Evolutionary conservation across 1,140 invertebrate genomes (phyloP), one percentile per base, ranked within the genome.

Genomic region (Microplitis demolitor): DNA sequence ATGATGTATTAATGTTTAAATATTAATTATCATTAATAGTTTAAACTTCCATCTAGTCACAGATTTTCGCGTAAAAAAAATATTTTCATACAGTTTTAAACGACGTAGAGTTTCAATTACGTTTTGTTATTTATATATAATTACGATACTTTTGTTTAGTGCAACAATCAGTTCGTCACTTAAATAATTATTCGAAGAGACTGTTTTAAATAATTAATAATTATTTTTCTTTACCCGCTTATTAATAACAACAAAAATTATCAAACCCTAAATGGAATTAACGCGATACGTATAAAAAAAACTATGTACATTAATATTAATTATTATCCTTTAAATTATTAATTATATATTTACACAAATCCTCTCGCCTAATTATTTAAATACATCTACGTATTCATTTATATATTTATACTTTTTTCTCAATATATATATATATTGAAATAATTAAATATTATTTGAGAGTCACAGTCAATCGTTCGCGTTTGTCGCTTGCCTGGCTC

Each of bases 231-330:
- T 69, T 8, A 39, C 53, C 53, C 53, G 53, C 53, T 69, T 69
- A 60, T 37, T 50, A 69, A 61, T 61, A 60, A 53, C n/a, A 61
- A 63, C 16, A 53, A 53, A 24, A 24, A 24, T 24, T 24, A 56
- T 39, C 61, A 24, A 24, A 45, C 60, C 69, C 64, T 45, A 45
- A 56, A 54, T 66, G 39, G 51, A 71, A 56, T 63, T 71, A 64
- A 51, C 69, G 62, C 69, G 69, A 66, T 71, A 71, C 69, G 69
- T 71, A 71, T 71, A 71, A 71, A 71, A 45, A 71, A 71, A 71
- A 60, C 62, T 71, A 71, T 71, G 51, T 71, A 71, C 69, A 71
- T 53, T 50, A 24, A 16, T 54, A 54, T 31, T 71, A 45, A 45
- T 45, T 45, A 45, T 45, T 45, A 45, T 45, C 39, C 39, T 64